Evolutionary conservation across 2,888 invertebrate genomes (phyloP), one percentile per base, ranked within the genome.

Genomic region (Drosophila diplacantha): DNA sequence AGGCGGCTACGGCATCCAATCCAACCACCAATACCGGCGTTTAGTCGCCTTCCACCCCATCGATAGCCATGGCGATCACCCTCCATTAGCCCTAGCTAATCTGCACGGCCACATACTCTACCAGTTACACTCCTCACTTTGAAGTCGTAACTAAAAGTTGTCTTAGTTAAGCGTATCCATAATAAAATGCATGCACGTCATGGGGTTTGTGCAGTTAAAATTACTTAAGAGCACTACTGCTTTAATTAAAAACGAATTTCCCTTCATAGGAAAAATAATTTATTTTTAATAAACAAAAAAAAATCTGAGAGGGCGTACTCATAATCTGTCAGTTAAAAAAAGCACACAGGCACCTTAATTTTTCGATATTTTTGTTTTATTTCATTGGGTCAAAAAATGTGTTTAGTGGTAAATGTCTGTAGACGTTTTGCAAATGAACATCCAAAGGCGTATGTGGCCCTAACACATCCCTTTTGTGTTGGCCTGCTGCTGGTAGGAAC

Each of bases 171-270:
- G 26, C 34, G 31, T 16, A 35, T 41, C 16, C 14, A 44, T 29
- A 37, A 58, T 58, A 37, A 37, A 41, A 22, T 29, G 8, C 24
- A 43, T 41, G 31, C 44, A 22, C 8, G 18, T 29, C 18, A 26
- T 34, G 34, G 34, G 34, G 11, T 18, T 11, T 57, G 18, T 35
- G 18, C 20, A 14, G 9, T 44, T 3, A 2, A 18, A 43, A 43
- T 32, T 12, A 2, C 8, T 14, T 26, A 8, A 1, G 26, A 26
- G 16, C 18, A 5, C 11, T 29, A 3, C 9, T 29, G 29, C 3
- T 29, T 29, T 29, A 29, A 9, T 11, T 29, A 29, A 29, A 5
- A 9, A 8, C 8, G 26, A 3, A 26, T 26, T 8, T 26, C 7
- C 8, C 2, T 24, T n/a, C n/a, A 26, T 26, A 26, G 26, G 8